A percentile compares a stretch with the other conserved stretches of the same genome.
Evolutionary conservation across 1,140 invertebrate species (phyloP).

Genomic region (Psilanteris sp.): DNA sequence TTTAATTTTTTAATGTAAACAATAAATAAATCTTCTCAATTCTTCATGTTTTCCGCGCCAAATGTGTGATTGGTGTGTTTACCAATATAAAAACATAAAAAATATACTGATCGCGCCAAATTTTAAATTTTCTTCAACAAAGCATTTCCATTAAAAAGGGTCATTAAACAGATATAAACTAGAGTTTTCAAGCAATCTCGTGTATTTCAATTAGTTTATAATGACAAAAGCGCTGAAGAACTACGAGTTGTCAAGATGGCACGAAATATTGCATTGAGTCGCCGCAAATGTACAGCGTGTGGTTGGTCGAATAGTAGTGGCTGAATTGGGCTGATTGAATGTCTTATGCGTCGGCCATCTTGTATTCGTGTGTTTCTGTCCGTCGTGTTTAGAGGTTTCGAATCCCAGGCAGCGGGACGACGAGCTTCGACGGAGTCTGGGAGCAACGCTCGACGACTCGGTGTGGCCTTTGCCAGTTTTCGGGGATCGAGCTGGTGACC

Average conservation of each 20-base stretch:
- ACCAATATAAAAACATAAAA: too few relatives aligned
- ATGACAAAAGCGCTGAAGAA: too few relatives aligned
- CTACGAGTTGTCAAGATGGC: too few relatives aligned
- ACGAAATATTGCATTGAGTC: background rate
- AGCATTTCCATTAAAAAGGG: too few relatives aligned
- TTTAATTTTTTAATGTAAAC: background rate
- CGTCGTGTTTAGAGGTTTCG: slow-evolving; percentile 54
- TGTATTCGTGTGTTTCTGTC: slow-evolving; percentile 61
- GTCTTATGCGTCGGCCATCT: slow-evolving; percentile 56
- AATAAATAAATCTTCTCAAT: background rate
- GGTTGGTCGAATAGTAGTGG: slow-evolving; percentile 3
- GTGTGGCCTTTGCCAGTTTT: slow-evolving; percentile 17
- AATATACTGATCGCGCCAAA: background rate
- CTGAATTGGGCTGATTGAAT: slow-evolving; percentile 21
- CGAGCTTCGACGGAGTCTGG: slow-evolving; percentile 12
- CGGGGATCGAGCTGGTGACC: slow-evolving; percentile 44
- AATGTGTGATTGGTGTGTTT: background rate
- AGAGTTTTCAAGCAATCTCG: too few relatives aligned
- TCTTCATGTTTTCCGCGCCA: background rate
- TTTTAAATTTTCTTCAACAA: background rate
- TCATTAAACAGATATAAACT: too few relatives aligned
- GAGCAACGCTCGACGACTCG: slow-evolving; percentile 20
- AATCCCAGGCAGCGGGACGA: slow-evolving; percentile 18
- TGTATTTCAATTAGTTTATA: too few relatives aligned
- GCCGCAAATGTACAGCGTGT: background rate